Evolutionary conservation across 2,113 vertebrate species (phyloP).

Genomic region (Vulpes ferrilata): DNA sequence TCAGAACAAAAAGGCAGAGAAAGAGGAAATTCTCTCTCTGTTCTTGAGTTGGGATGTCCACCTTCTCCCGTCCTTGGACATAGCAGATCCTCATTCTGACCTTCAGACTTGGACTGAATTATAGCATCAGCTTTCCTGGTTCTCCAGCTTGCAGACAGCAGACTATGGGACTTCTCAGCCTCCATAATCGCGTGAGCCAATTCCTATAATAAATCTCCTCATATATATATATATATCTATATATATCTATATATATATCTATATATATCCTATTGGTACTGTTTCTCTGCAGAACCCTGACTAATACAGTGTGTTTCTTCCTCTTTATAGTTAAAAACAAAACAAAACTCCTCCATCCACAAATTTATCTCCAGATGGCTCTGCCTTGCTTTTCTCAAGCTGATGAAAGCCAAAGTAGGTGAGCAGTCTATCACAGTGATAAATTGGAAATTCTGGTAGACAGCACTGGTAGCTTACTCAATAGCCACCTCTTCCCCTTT

Average conservation of each 20-base stretch:
- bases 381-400: not conserved
- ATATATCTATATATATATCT: not conserved
- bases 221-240: not conserved
- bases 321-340: constrained; percentile 29
- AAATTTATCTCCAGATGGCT: constrained; percentile 14
- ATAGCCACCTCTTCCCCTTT: not conserved
- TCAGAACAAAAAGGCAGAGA: not conserved
- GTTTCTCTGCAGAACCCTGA: not conserved
- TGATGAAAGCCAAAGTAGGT: not conserved
- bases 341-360: not conserved
- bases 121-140: not conserved
- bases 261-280: not conserved
- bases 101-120: not conserved
- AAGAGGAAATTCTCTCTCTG: not conserved
- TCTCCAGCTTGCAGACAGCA: not conserved
- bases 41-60: not conserved
- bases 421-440: not conserved
- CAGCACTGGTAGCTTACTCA: not conserved
- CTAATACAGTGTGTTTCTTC: constrained; percentile 3
- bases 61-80: not conserved
- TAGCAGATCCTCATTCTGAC: not conserved
- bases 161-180: not conserved
- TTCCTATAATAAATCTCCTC: not conserved
- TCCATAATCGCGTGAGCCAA: not conserved
- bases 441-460: not conserved